Conservation (phyloP, 2,888 invertebrate species). For the Sisyra nigra region DNA sequence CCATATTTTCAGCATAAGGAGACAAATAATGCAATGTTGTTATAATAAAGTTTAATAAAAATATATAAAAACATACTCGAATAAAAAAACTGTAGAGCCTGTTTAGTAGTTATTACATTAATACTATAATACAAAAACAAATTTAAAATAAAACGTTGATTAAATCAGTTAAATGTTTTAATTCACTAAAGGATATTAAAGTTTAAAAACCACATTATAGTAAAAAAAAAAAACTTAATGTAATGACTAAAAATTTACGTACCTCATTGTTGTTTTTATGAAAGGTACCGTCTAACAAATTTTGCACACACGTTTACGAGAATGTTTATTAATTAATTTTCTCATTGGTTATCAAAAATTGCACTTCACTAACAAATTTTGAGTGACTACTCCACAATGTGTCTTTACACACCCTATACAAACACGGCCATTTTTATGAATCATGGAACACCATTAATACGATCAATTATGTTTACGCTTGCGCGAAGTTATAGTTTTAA, state of each 20-base stretch:
- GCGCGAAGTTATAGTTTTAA: not conserved
- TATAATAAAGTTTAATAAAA: not conserved
- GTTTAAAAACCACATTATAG: no score
- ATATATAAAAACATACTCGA: not conserved
- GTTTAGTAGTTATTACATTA: no score
- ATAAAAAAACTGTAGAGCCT: not conserved
- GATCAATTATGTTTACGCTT: not conserved
- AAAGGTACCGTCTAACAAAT: no score
- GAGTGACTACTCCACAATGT: not conserved
- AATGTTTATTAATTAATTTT: no score
- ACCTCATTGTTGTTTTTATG: no score
- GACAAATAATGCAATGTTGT: not conserved
- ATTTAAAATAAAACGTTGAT: no score
- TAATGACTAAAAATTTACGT: no score
- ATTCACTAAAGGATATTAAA: no score
- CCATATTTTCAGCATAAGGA: not conserved
- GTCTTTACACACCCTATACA: constrained; percentile 8
- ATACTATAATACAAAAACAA: no score
- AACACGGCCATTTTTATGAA: constrained; percentile 9
- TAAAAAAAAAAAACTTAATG: no score
- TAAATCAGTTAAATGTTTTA: no score
- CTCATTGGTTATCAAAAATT: not conserved
- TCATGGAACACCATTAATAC: constrained; percentile 2
- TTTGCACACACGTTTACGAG: no score
- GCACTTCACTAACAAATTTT: not conserved